Evolutionary conservation across 2,888 invertebrate genomes (phyloP).

Genomic region (Panzeria rudis): DNA sequence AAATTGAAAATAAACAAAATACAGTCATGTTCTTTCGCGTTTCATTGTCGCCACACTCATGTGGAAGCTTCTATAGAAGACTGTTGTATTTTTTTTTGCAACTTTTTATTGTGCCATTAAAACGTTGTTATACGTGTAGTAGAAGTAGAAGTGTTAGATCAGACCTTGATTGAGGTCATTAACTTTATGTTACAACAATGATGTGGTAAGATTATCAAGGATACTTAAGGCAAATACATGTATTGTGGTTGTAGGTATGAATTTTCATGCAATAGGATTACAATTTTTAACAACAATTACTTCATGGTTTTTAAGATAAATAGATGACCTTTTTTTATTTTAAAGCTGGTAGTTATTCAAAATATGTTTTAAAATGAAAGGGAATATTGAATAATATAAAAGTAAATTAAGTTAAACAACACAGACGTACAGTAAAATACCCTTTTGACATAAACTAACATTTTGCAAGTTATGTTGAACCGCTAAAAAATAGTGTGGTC

Average conservation of each 20-base stretch:
- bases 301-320: neutral
- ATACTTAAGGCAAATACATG: constrained; percentile 14
- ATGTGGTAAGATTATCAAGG: constrained; percentile 56
- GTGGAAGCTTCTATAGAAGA: constrained; percentile 28
- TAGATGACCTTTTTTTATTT: neutral
- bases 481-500: too few species aligned
- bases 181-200: constrained; percentile 74
- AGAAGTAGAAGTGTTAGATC: constrained; percentile 73
- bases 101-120: constrained; percentile 38
- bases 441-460: too few species aligned
- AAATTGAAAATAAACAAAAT: constrained; percentile 32
- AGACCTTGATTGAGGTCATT: constrained; percentile 83
- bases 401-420: neutral
- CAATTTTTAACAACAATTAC: neutral
- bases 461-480: too few species aligned
- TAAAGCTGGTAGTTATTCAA: neutral
- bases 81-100: neutral
- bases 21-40: constrained; percentile 43
- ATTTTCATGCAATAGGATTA: neutral
- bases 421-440: too few species aligned
- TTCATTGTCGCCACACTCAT: constrained; percentile 25
- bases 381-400: neutral
- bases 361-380: neutral
- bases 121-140: constrained; percentile 1
- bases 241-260: neutral